Conservation (phyloP, 53 echinoderm and acorn worm genomes). For the Astropecten irregularis region DNA sequence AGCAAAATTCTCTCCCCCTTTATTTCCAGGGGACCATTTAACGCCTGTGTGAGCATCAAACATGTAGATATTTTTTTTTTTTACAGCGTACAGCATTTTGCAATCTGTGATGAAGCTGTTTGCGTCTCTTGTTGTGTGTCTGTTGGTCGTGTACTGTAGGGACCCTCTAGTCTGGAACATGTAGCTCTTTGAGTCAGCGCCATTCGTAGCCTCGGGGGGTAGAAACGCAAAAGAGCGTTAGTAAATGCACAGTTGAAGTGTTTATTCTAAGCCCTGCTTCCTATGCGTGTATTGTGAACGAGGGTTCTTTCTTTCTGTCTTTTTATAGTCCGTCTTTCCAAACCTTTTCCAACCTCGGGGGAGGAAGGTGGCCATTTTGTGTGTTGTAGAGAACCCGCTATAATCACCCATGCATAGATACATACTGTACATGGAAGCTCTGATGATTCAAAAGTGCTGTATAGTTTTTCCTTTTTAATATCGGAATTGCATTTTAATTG, state of each 20-base stretch:
- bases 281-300: background rate
- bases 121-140: background rate
- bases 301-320: background rate
- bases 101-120: too few relatives aligned
- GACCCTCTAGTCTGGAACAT: constrained; percentile 6
- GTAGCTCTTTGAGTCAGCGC: constrained; percentile 26
- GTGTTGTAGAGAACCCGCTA: too few relatives aligned
- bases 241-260: constrained; percentile 43
- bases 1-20: too few relatives aligned
- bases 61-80: too few relatives aligned
- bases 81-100: too few relatives aligned
- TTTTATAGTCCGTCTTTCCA: background rate
- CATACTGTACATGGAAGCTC: too few relatives aligned
- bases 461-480: too few relatives aligned
- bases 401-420: too few relatives aligned
- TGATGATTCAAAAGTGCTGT: too few relatives aligned
- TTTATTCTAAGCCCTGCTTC: constrained; percentile 25
- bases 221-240: constrained; percentile 15
- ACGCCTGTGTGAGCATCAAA: too few relatives aligned
- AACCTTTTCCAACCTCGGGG: background rate
- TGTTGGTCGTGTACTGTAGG: background rate
- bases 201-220: constrained; percentile 27
- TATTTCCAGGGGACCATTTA: too few relatives aligned
- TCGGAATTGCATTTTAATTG: too few relatives aligned
- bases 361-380: background rate